phyloP scores from a whole-genome alignment of 1,140 invertebrate genomes.

The Diprion similis region DNA sequence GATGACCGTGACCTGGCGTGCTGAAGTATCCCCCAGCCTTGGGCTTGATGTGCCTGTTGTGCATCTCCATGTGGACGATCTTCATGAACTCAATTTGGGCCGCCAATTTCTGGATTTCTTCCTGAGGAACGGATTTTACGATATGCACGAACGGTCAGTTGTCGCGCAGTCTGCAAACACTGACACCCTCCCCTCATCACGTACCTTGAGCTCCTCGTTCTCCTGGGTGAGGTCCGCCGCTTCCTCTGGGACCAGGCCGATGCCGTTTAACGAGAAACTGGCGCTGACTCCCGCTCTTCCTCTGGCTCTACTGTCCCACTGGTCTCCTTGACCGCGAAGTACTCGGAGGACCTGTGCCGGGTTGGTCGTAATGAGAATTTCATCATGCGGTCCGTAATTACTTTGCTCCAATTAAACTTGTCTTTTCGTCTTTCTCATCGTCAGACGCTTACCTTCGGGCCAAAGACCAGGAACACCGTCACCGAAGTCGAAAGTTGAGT shows the following conservation, averaged over 20 bases:
- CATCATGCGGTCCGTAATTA: background rate
- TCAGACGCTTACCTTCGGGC: conserved; percentile 75
- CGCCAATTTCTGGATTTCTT: conserved; percentile 89
- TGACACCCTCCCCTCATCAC: background rate
- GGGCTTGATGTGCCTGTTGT: conserved; percentile 86
- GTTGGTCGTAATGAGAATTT: background rate
- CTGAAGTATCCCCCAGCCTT: conserved; percentile 82
- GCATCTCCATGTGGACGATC: conserved; percentile 91
- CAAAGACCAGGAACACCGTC: conserved; percentile 84
- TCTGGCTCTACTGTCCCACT: conserved; percentile 82
- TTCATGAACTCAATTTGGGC: conserved; percentile 93
- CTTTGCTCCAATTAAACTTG: background rate
- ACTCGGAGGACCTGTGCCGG: conserved; percentile 73
- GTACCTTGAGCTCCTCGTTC: conserved; percentile 88
- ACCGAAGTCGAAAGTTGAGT: conserved; percentile 87
- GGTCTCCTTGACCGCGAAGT: conserved; percentile 81
- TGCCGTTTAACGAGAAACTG: conserved; percentile 85
- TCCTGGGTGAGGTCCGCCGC: conserved; percentile 86
- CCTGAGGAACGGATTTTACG: conserved; percentile 61
- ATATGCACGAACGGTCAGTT: background rate
- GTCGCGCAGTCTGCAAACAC: background rate
- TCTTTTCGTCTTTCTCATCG: background rate
- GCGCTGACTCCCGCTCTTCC: conserved; percentile 78
- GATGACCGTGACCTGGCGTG: conserved; percentile 43
- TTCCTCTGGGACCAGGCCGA: conserved; percentile 80